These are phyloP conservation scores for Myotis pilosus DNA, from an alignment of 2,797 vertebrate species.

Conservation along the genomic window DNA sequence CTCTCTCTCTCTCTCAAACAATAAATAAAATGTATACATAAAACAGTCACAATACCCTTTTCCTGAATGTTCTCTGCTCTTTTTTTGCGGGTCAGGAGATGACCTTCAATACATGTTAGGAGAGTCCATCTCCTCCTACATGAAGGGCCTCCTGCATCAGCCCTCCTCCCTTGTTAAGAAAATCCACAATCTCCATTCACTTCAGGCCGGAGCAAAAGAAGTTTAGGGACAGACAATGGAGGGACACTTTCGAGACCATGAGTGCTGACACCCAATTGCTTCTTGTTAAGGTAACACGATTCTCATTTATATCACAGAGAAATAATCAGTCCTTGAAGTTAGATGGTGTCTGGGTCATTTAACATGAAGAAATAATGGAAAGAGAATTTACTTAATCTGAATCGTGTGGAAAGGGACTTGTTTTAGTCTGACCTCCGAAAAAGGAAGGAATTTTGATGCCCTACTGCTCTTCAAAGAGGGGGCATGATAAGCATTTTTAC, in stretches of 20 bases:
- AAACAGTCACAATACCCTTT: neutral
- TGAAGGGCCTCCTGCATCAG: accelerated
- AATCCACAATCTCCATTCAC: neutral
- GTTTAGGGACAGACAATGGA: neutral
- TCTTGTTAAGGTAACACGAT: neutral
- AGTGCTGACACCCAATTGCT: neutral
- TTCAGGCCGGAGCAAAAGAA: neutral
- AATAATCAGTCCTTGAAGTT: slow-evolving; percentile 47
- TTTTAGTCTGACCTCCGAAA: slow-evolving; percentile 9
- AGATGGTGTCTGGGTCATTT: slow-evolving; percentile 51
- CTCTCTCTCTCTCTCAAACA: neutral
- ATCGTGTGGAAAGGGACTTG: neutral
- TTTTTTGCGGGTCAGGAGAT: accelerated
- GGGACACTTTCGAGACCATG: neutral
- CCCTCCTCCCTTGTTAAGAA: neutral
- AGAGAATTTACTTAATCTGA: slow-evolving; percentile 48
- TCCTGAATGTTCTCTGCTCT: accelerated
- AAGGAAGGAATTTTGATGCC: neutral
- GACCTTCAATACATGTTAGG: neutral
- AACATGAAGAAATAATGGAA: slow-evolving; percentile 43
- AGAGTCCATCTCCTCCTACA: neutral
- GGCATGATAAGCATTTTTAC: neutral
- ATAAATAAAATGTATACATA: neutral
- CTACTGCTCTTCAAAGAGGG: neutral
- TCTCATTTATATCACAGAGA: slow-evolving; percentile 27